Evolutionary conservation across 2,797 vertebrate species (phyloP), one percentile per base, ranked within the genome.

Genomic region (Pagetopsis macropterus): DNA sequence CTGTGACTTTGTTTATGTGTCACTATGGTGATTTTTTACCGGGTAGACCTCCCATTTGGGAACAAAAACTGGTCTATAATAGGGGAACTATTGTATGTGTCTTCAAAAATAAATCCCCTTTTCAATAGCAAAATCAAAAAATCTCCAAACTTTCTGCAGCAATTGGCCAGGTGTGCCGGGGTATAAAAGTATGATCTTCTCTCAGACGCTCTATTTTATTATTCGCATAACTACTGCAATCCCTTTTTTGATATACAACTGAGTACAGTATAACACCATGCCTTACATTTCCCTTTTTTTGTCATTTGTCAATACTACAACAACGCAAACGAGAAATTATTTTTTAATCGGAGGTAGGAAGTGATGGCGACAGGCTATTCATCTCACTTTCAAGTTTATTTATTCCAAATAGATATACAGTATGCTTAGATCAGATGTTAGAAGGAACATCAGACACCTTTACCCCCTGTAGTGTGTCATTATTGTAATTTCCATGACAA

Each of bases 241-340:
- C 31, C 23, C 31, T 46, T 55, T 19, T 27, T 40, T 6, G 33
- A 40, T 23, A 40, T 57, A 37, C 40, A 45, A 14, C 37, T 45
- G 54, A 31, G 45, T 3, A 65, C 15, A 51, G 27, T 27, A 27
- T 27, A 27, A 27, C 27, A 27, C 27, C 27, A 52, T 48, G 55
- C 5, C 65, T 15, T 58, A 12, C n/a, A 60, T 54, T 66, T 12
- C 7, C 12, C 8, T 52, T 60, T 40, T 57, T 65, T n/a, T 64
- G 23, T 70, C 40, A 59, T 51, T 1, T 50, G 52, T 40, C 9
- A 13, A 64, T 27, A 52, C 23, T 16, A 52, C 27, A 58, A 10
- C 16, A 27, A 51, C 1, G 3, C 45, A 37, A 45, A 62, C 49
- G 6, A 63, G 8, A 59, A 14, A 48, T 19, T 31, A 61, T n/a